Conservation (phyloP, 1,140 invertebrate genomes). For the Bombus sylvicola region DNA sequence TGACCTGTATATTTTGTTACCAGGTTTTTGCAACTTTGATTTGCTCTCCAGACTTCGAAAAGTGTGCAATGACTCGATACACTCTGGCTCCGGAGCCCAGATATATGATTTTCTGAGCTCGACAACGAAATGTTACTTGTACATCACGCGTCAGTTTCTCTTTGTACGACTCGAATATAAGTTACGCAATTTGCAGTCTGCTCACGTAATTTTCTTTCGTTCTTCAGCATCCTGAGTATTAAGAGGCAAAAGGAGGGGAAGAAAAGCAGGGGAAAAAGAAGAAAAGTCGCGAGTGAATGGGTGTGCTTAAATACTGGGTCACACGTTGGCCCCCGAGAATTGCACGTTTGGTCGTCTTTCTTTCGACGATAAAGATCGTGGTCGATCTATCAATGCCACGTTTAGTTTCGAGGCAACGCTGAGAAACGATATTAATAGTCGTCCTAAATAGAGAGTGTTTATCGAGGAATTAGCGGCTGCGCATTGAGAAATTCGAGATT, state of each 20-base stretch:
- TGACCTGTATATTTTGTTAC: too few relatives aligned
- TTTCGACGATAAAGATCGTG: slow-evolving; percentile 35
- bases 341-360: slow-evolving; percentile 30
- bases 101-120: too few relatives aligned
- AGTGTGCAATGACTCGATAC: too few relatives aligned
- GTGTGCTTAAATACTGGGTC: slow-evolving; percentile 31
- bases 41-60: too few relatives aligned
- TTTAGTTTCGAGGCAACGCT: slow-evolving; percentile 18
- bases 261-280: background rate
- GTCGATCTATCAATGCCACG: slow-evolving; percentile 47
- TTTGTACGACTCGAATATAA: too few relatives aligned
- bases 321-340: background rate
- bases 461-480: slow-evolving; percentile 39
- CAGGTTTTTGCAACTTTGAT: too few relatives aligned
- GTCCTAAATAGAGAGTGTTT: slow-evolving; percentile 42
- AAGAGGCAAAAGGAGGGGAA: background rate
- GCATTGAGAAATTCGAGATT: slow-evolving; percentile 2
- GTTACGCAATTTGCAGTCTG: too few relatives aligned
- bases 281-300: background rate
- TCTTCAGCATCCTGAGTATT: background rate
- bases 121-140: too few relatives aligned
- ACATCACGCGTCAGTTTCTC: too few relatives aligned
- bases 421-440: slow-evolving; percentile 48
- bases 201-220: slow-evolving; percentile 14
- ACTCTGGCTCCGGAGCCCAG: too few relatives aligned